Conservation (phyloP, 2,797 vertebrate genomes). For the Danionella dracula region DNA sequence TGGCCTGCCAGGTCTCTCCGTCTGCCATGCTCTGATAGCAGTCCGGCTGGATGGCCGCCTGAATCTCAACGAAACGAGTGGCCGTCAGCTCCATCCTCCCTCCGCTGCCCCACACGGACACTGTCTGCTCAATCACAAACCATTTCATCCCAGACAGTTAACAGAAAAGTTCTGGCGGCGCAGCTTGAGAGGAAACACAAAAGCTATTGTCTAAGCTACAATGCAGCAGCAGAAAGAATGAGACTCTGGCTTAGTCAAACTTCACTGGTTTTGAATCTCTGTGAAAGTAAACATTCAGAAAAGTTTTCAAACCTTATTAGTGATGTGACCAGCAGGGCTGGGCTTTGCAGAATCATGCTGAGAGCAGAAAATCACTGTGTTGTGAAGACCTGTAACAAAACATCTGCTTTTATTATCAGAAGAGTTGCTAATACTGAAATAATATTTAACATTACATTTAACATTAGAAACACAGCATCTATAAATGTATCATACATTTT, state of each 20-base stretch:
- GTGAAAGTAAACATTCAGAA: neutral
- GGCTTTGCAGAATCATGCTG: conserved; percentile 76
- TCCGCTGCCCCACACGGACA: conserved; percentile 88
- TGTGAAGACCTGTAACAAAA: conserved; percentile 75
- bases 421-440: no score
- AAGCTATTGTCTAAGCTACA: neutral
- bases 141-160: neutral
- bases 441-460: no score
- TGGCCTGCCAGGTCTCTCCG: conserved; percentile 78
- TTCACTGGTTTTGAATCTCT: neutral
- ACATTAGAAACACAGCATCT: no score
- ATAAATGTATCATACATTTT: no score
- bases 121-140: conserved; percentile 64
- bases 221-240: neutral
- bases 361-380: conserved; percentile 82
- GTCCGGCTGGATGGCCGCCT: conserved; percentile 80
- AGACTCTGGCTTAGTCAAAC: neutral
- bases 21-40: conserved; percentile 94
- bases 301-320: conserved; percentile 80
- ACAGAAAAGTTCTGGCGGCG: neutral
- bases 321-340: conserved; percentile 80
- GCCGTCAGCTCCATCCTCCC: conserved; percentile 85
- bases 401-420: no score
- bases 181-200: neutral
- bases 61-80: conserved; percentile 86